Percentiles rank a stretch among this genome's conserved stretches.
Conservation (phyloP, 2,888 invertebrate species). For the Eristalis intricaria region DNA sequence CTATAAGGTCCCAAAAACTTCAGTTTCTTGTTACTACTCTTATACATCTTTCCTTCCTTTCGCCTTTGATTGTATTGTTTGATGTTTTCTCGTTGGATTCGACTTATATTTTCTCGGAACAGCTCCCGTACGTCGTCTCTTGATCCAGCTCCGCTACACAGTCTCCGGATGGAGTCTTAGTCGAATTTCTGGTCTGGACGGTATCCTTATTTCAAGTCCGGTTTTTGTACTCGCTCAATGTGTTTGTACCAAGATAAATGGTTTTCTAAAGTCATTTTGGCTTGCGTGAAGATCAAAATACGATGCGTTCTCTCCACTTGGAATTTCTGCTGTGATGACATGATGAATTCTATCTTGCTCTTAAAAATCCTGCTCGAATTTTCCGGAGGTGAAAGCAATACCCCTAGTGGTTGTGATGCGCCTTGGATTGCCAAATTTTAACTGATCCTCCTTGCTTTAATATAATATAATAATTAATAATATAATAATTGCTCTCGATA, state of each 20-base stretch:
- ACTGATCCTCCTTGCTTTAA: no score
- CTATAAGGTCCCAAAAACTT: slow-evolving; percentile 32
- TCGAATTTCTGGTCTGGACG: not conserved
- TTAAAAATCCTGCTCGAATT: not conserved
- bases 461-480: no score
- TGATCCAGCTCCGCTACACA: slow-evolving; percentile 8
- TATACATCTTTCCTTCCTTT: slow-evolving; percentile 2
- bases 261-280: no score
- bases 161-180: not conserved
- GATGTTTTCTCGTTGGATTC: slow-evolving; percentile 21
- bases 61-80: not conserved
- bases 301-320: no score
- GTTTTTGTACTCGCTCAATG: no score
- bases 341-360: not conserved
- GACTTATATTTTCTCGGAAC: not conserved
- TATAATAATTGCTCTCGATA: slow-evolving; percentile 74
- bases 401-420: not conserved
- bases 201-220: slow-evolving; percentile 16
- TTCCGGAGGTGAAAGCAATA: not conserved
- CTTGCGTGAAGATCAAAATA: no score
- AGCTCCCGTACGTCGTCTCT: not conserved
- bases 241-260: no score
- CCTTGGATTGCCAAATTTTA: not conserved
- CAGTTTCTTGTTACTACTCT: slow-evolving; percentile 7
- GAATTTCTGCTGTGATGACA: not conserved